phyloP scores from a whole-genome alignment of 2,888 invertebrate genomes.

The Hydrotaea cyrtoneurina region DNA sequence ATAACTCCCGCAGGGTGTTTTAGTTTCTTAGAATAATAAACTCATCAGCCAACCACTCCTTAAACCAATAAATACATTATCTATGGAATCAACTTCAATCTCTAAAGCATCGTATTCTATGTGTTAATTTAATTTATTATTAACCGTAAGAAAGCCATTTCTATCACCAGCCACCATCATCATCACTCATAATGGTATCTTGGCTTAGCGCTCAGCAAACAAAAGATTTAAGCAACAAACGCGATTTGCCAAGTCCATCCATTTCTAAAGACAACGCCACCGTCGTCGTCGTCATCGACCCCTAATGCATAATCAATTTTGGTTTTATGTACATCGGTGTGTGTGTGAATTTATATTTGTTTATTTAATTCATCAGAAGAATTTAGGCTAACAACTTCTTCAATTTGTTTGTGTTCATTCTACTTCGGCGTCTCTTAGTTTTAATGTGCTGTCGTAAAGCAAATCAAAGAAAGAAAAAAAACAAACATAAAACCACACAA shows the following conservation, averaged over 20 bases:
- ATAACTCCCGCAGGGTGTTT: neutral
- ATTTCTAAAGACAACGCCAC: neutral
- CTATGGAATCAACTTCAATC: neutral
- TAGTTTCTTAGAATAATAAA: neutral
- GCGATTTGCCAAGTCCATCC: neutral
- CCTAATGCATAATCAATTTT: constrained; percentile 37
- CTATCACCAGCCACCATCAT: neutral
- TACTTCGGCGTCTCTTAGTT: neutral
- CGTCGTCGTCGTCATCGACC: neutral
- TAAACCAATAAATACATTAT: neutral
- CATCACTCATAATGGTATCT: constrained; percentile 3
- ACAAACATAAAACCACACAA: too few relatives aligned
- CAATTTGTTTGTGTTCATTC: neutral
- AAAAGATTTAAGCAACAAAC: neutral
- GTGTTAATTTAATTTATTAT: constrained; percentile 28
- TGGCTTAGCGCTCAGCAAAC: constrained; percentile 2
- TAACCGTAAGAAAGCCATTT: neutral
- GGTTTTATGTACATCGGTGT: too few relatives aligned
- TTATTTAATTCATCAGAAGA: constrained; percentile 43
- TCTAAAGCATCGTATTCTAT: neutral
- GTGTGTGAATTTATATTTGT: constrained; percentile 20
- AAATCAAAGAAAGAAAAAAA: too few relatives aligned
- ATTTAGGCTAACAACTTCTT: constrained; percentile 48
- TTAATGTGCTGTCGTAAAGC: neutral
- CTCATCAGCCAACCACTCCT: neutral